Conservation (phyloP, 2,888 invertebrate species). For the Drosophila pullipes region DNA sequence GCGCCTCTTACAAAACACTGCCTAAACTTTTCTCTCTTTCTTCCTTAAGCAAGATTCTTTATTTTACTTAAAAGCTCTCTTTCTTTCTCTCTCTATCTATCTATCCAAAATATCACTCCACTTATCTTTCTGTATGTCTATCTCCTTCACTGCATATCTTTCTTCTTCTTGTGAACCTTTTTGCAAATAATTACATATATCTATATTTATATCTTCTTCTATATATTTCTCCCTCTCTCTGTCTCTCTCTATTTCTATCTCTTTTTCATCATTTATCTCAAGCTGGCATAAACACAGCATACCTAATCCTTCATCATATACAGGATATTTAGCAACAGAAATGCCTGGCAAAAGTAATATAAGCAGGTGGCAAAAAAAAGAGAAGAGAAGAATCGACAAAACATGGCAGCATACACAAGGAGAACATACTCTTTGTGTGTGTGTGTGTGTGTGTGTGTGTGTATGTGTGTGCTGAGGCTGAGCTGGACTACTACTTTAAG, state of each 20-base stretch:
- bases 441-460: constrained; percentile 51
- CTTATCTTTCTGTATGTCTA: not conserved
- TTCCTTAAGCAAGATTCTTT: not conserved
- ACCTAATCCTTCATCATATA: not conserved
- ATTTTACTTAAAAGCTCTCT: not conserved
- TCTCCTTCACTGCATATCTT: not conserved
- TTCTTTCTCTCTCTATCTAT: not conserved
- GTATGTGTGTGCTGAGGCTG: constrained; percentile 45
- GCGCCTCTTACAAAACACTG: not conserved
- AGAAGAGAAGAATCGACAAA: constrained; percentile 6
- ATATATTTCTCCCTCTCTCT: not conserved
- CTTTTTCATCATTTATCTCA: too few species aligned
- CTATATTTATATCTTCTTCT: not conserved
- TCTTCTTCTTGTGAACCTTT: not conserved
- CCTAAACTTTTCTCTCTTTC: not conserved
- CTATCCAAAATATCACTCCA: not conserved
- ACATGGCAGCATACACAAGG: constrained; percentile 10
- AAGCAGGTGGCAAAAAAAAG: constrained; percentile 42
- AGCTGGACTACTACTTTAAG: constrained; percentile 63
- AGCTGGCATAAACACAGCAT: not conserved
- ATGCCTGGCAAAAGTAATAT: constrained; percentile 29
- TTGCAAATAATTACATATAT: not conserved
- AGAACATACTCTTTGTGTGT: constrained; percentile 25
- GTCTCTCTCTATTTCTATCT: not conserved
- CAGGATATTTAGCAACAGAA: constrained; percentile 38